phyloP scores from a whole-genome alignment of 1,140 invertebrate species.

The Drosophila tani region DNA sequence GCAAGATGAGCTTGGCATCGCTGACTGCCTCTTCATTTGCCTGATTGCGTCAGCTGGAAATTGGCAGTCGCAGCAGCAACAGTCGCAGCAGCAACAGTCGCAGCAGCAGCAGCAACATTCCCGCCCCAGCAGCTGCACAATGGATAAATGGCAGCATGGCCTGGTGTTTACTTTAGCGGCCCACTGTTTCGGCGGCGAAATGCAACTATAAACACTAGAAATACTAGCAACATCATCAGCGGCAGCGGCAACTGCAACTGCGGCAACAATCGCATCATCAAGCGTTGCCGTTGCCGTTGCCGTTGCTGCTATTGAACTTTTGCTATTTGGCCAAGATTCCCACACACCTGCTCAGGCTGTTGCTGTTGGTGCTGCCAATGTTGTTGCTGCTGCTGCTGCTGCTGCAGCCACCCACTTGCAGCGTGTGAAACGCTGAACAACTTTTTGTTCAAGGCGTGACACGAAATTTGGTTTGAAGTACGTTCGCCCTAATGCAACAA shows the following conservation, averaged over 20 bases:
- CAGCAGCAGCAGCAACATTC: slow-evolving; percentile 28
- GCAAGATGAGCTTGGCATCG: slow-evolving; percentile 36
- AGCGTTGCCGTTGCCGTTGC: slow-evolving; percentile 51
- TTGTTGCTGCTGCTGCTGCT: slow-evolving; percentile 11
- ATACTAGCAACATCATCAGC: slow-evolving; percentile 20
- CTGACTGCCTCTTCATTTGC: slow-evolving; percentile 41
- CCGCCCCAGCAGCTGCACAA: slow-evolving; percentile 44
- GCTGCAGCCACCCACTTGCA: slow-evolving; percentile 59
- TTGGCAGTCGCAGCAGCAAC: slow-evolving; percentile 21
- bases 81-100: slow-evolving; percentile 4
- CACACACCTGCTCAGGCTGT: slow-evolving; percentile 66
- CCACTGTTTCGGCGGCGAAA: slow-evolving; percentile 41
- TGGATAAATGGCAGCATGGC: slow-evolving; percentile 40
- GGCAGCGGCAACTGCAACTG: slow-evolving; percentile 3
- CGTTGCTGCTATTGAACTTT: slow-evolving; percentile 77
- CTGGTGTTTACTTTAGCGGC: slow-evolving; percentile 33
- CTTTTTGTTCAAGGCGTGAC: slow-evolving; percentile 68
- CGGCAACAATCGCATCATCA: slow-evolving; percentile 39
- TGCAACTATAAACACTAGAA: slow-evolving; percentile 31
- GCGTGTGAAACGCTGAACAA: slow-evolving; percentile 68
- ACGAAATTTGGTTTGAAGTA: slow-evolving; percentile 64
- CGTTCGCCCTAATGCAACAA: slow-evolving; percentile 54
- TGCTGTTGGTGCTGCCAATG: slow-evolving; percentile 4
- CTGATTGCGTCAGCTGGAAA: slow-evolving; percentile 54
- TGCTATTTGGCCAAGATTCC: slow-evolving; percentile 78